Base-by-base conservation (phyloP, 2,113 vertebrate genomes). In the Caracal caracal region DNA sequence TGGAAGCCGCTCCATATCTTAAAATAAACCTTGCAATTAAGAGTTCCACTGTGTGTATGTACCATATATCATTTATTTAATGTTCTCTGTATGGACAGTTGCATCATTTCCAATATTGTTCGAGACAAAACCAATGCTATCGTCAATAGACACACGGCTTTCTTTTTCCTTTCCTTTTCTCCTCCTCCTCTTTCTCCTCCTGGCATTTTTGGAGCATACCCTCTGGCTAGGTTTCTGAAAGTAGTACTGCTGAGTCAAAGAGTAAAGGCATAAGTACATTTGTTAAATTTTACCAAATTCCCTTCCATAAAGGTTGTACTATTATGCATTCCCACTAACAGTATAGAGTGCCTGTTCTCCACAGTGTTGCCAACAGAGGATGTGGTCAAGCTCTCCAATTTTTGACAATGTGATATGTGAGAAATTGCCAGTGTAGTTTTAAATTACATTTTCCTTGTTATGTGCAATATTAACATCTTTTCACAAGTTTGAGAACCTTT, bases 361-460 rank as follows among this genome's bases (percentile, higher is more conserved):
- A 35, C 1, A 49, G 56, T 65, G 30, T 94, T 94, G 33, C 35
- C 43, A 94, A 94, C 43, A 86, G 51, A 93, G 22, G 35, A 20
- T 82, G 56, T 20, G 40, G 26, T 59, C 35, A 20, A 90, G 47
- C 66, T 87, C 87, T 90, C 82, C 87, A 81, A 86, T 81, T 59
- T 91, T 82, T 88, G 43, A 16, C 63, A 83, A 56, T 53, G n/a
- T 78, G 30, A 35, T 56, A 47, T 43, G 10, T 13, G 47, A 95
- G 53, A 95, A 79, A 93, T 75, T 37, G 16, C 63, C 53, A 51
- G 7, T 91, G 13, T 28, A 87, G 26, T 73, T 91, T 79, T n/a
- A 76, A 86, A 81, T 93, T 81, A 93, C 24, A 79, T 91, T 95
- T 93, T 92, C 53, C 63, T 95, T 13, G 79, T 68, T 85, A 75